These are phyloP conservation scores for Anseranas semipalmata DNA, from an alignment of 2,113 vertebrate species.

Conservation along the genomic window DNA sequence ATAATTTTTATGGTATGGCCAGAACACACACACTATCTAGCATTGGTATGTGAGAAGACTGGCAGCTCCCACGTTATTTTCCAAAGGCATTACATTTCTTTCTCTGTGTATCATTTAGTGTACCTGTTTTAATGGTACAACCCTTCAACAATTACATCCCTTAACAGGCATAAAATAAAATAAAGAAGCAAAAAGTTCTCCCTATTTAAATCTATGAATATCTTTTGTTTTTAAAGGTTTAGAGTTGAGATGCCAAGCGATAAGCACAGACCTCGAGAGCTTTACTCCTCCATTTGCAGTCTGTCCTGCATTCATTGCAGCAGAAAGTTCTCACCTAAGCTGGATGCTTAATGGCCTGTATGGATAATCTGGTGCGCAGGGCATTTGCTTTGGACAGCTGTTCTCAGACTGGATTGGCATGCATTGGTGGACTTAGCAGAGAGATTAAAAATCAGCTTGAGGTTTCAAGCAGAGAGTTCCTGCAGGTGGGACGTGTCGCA, in stretches of 20 bases:
- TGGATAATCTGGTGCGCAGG: not conserved
- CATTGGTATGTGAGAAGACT: not conserved
- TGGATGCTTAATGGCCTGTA: not conserved
- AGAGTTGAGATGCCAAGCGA: not conserved
- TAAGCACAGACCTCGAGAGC: not conserved
- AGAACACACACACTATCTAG: not conserved
- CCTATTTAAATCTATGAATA: not conserved
- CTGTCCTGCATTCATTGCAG: not conserved
- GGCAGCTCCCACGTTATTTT: not conserved
- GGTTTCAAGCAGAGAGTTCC: not conserved
- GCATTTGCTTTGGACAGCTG: not conserved
- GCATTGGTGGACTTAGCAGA: not conserved
- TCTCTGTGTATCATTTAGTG: not conserved
- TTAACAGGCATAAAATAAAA: not conserved
- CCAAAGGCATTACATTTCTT: not conserved
- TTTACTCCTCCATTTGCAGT: not conserved
- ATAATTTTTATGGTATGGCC: not conserved
- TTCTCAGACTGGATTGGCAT: not conserved
- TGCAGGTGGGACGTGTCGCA: not conserved
- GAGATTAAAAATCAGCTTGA: not conserved
- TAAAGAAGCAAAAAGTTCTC: not conserved
- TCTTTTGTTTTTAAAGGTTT: not conserved
- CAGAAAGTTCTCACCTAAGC: conserved; percentile 8
- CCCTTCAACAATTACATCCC: not conserved
- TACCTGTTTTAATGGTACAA: not conserved